Evolutionary conservation across 2,888 invertebrate genomes (phyloP).

Genomic region (Andrena bicolor): DNA sequence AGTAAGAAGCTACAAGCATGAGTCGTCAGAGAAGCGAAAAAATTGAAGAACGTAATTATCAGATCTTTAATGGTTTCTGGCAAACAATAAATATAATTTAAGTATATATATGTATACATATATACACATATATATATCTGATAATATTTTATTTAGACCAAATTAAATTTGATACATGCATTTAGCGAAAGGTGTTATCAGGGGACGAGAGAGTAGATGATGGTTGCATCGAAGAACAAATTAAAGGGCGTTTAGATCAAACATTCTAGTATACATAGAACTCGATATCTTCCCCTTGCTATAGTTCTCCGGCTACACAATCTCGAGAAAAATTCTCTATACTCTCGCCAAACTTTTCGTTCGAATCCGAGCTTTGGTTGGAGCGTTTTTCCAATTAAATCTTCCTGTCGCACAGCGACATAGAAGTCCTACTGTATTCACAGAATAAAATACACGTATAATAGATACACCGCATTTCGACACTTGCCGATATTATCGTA

Average conservation of each 20-base stretch:
- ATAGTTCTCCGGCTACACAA: conserved; percentile 65
- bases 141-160: conserved; percentile 60
- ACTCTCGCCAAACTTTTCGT: conserved; percentile 63
- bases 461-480: conserved; percentile 72
- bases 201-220: conserved; percentile 65
- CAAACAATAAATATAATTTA: conserved; percentile 53
- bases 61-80: conserved; percentile 14
- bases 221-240: conserved; percentile 65
- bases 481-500: conserved; percentile 68
- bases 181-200: conserved; percentile 69
- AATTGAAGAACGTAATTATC: conserved; percentile 39
- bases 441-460: conserved; percentile 74
- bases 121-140: conserved; percentile 13
- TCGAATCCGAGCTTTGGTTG: conserved; percentile 68
- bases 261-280: conserved; percentile 68
- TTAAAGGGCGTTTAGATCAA: conserved; percentile 65
- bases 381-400: conserved; percentile 65
- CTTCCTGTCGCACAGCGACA: conserved; percentile 74
- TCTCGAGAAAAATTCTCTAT: conserved; percentile 59
- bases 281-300: conserved; percentile 48
- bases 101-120: not conserved
- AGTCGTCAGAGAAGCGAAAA: conserved; percentile 19
- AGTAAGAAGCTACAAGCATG: conserved; percentile 15
- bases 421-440: conserved; percentile 73
- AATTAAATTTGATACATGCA: conserved; percentile 63